phyloP scores from a whole-genome alignment of 2,113 vertebrate species.

The Melozone crissalis region DNA sequence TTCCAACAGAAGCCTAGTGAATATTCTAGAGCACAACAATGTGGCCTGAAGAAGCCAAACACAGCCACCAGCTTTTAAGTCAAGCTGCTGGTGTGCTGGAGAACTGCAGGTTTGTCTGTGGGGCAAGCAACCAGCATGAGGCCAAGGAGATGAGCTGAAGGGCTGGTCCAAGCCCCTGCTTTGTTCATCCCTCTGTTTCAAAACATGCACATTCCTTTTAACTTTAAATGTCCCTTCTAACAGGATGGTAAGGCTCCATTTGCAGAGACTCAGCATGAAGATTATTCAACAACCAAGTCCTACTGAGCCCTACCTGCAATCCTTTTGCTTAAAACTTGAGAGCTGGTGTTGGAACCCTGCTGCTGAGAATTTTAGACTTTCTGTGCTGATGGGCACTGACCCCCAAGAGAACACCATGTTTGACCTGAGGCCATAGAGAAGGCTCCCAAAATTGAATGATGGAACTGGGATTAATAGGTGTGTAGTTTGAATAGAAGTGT shows the following conservation, averaged over 20 bases:
- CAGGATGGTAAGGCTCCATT: fast-evolving
- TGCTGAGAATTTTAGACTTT: neutral
- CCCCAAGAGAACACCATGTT: neutral
- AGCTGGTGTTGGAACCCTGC: neutral
- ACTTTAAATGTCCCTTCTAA: neutral
- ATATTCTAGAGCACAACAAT: neutral
- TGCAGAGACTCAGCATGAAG: neutral
- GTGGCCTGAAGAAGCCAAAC: neutral
- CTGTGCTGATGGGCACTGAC: neutral
- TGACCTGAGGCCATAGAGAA: neutral
- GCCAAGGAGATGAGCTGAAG: neutral
- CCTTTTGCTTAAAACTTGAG: neutral
- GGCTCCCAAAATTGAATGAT: neutral
- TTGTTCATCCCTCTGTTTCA: neutral
- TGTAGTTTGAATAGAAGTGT: neutral
- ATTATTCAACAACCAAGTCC: neutral
- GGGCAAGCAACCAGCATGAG: neutral
- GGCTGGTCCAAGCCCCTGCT: neutral
- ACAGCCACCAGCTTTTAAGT: neutral
- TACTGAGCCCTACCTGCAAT: neutral
- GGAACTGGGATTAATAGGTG: neutral
- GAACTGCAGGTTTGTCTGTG: neutral
- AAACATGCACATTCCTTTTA: neutral
- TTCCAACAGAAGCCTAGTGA: neutral
- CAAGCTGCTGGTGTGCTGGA: neutral